Percentiles rank a stretch among this genome's conserved stretches.
phyloP scores from a whole-genome alignment of 2,113 vertebrate genomes.

The Myodes glareolus region DNA sequence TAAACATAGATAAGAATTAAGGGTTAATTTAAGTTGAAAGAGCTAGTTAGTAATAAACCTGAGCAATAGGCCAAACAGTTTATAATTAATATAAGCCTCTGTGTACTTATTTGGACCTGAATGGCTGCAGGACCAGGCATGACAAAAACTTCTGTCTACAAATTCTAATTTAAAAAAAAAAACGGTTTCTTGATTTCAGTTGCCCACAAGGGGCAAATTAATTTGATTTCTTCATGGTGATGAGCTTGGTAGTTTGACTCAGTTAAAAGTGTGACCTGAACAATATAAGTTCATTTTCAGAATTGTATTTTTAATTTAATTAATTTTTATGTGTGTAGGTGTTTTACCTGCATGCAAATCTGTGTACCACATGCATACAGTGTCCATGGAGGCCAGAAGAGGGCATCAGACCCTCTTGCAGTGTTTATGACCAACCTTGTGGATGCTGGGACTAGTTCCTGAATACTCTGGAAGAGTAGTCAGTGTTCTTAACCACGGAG shows the following conservation, averaged over 20 bases:
- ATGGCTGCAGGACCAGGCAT: no score
- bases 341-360: not conserved
- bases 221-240: not conserved
- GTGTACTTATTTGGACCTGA: no score
- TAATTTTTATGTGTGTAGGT: not conserved
- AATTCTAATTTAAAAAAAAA: not conserved
- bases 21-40: no score
- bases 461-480: not conserved
- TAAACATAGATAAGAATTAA: no score
- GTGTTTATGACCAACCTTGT: not conserved
- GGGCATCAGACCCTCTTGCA: not conserved
- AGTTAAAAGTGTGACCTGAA: not conserved
- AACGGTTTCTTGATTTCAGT: not conserved
- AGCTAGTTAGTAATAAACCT: no score
- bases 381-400: not conserved
- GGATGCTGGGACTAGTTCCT: not conserved
- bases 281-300: not conserved
- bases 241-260: not conserved
- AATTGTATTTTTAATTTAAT: not conserved
- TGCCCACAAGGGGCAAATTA: not conserved
- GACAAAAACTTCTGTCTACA: no score
- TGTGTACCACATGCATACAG: not conserved
- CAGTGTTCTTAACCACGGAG: not conserved
- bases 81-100: no score
- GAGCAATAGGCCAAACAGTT: no score